Base-by-base conservation (phyloP, 2,888 invertebrate genomes). In the Diarsia rubi region DNA sequence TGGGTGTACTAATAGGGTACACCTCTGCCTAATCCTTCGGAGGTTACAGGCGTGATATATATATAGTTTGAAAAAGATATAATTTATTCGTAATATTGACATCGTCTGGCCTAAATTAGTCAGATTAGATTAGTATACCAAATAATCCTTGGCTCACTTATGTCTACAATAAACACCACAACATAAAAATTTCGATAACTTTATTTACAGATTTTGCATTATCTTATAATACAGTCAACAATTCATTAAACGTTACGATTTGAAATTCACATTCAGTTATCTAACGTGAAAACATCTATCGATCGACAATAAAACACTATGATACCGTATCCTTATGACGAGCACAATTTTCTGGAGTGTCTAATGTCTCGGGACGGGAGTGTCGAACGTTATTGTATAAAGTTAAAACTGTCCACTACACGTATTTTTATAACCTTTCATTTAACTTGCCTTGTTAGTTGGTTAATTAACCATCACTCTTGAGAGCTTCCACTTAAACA, bases 221-320 rank as follows among this genome's bases (percentile, higher is more conserved):
- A 95, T 95, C 94, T 93, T 94, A 96, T 96, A 95, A 95, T 95
- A 96, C 96, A 96, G 94, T 96, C 94, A 96, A 96, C 96, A 96
- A 95, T 94, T 93, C 79, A 90, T 94, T 93, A 94, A 94, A 95
- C 91, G 90, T 93, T 93, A 94, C 93, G 91, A 94, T 94, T 93
- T 92, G 92, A 93, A 94, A 93, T 94, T 94, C 95, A 96, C 96
- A 95, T 95, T 95, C 88, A 95, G 92, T 95, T 94, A 92, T 92
- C 95, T 96, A 96, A 95, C 93, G 92, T 95, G 94, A 93, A 95
- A 94, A 95, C 95, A 94, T 91, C 91, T 94, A 95, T 94, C 87
- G 91, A 91, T 92, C 85, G 90, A 94, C 94, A 93, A 86, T 19
- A 31, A 91, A 88, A 93, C 90, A 90, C 93, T 95, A 94, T 91